Conservation (phyloP, 2,797 vertebrate genomes). For the Propithecus deckenii region DNA sequence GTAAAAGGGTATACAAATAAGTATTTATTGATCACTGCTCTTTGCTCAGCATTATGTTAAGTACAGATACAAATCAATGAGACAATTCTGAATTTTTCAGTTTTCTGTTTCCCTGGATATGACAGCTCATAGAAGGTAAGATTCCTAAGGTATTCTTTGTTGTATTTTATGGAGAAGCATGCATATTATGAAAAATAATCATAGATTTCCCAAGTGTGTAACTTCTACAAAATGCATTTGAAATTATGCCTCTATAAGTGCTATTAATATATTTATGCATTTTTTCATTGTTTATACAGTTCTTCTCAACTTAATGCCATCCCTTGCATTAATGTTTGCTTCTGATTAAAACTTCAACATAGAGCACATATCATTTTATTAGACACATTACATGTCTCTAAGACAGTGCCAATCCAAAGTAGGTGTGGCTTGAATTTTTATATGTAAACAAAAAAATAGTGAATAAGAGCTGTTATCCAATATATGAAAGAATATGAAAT, state of each 20-base stretch:
- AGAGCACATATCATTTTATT: background rate
- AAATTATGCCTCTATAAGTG: background rate
- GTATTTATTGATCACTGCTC: background rate
- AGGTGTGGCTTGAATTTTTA: background rate
- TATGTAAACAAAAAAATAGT: background rate
- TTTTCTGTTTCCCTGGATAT: background rate
- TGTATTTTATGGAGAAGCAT: background rate
- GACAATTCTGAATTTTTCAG: background rate
- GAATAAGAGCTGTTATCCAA: background rate
- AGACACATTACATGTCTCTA: background rate
- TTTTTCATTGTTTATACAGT: background rate
- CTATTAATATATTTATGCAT: background rate
- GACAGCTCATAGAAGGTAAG: background rate
- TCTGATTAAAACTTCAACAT: background rate
- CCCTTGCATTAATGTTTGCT: background rate
- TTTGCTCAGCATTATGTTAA: background rate
- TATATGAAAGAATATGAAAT: background rate
- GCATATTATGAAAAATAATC: background rate
- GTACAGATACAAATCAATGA: background rate
- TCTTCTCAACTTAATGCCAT: background rate
- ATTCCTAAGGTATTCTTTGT: background rate
- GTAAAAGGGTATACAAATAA: background rate
- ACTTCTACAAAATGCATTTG: background rate
- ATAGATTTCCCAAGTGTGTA: background rate
- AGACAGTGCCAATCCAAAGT: background rate